A percentile compares a stretch with the other conserved stretches of the same genome.
These are phyloP conservation scores for Ptychoptera contaminata DNA, from an alignment of 2,888 invertebrate species.

Conservation along the genomic window DNA sequence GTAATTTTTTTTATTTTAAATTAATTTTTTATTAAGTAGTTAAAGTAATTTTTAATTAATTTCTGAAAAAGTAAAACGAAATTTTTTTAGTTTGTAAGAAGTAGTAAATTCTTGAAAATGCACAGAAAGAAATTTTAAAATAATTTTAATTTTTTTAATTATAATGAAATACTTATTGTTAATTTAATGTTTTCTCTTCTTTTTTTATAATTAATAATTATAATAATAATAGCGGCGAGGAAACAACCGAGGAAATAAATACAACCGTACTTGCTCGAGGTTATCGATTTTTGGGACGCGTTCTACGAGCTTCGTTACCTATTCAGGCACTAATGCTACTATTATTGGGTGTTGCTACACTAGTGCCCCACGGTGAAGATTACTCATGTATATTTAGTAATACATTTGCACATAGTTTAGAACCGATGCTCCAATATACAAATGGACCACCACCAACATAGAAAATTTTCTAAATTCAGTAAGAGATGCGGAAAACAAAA, in stretches of 20 bases:
- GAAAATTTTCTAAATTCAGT: too few species aligned
- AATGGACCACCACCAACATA: slow-evolving; percentile 89
- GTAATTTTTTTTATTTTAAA: slow-evolving; percentile 1
- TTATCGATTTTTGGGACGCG: slow-evolving; percentile 74
- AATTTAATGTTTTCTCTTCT: not conserved
- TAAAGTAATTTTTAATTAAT: too few species aligned
- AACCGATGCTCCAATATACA: slow-evolving; percentile 79
- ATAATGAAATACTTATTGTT: not conserved
- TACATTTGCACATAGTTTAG: slow-evolving; percentile 65
- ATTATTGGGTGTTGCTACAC: slow-evolving; percentile 80
- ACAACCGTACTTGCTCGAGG: slow-evolving; percentile 55
- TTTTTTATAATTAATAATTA: not conserved
- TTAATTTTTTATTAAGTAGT: slow-evolving; percentile 1
- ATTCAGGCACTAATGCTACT: slow-evolving; percentile 89
- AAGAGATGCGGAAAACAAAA: too few species aligned
- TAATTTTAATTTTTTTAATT: slow-evolving; percentile 5
- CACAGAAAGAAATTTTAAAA: too few species aligned
- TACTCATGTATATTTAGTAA: slow-evolving; percentile 74
- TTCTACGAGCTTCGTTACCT: slow-evolving; percentile 80
- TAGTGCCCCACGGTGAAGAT: slow-evolving; percentile 76
- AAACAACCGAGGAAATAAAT: slow-evolving; percentile 36
- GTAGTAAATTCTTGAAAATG: too few species aligned
- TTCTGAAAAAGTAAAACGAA: too few species aligned
- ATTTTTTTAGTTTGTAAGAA: too few species aligned
- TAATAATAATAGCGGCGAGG: slow-evolving; percentile 15